Evolutionary conservation across 2,888 invertebrate genomes (phyloP).

Genomic region (Pterostichus madidus): DNA sequence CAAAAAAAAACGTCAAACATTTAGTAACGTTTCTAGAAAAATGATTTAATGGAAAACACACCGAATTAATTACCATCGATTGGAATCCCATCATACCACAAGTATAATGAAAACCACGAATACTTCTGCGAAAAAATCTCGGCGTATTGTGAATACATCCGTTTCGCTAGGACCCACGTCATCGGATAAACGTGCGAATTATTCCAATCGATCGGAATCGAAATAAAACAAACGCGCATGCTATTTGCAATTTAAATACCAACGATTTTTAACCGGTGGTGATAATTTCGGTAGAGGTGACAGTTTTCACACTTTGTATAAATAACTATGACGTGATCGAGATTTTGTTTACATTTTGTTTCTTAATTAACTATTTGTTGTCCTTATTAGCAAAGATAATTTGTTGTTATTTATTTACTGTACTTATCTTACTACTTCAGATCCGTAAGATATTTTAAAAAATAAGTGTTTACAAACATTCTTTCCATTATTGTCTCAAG

Average conservation of each 20-base stretch:
- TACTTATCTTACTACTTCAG: background rate
- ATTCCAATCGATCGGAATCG: constrained; percentile 26
- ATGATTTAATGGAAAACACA: constrained; percentile 53
- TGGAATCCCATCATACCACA: constrained; percentile 44
- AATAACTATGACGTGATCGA: constrained; percentile 20
- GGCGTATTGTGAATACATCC: constrained; percentile 58
- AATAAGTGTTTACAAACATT: too few relatives aligned
- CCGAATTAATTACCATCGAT: constrained; percentile 7
- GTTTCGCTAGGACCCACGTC: constrained; percentile 43
- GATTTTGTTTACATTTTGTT: too few relatives aligned
- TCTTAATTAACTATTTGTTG: background rate
- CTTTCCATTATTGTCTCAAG: too few relatives aligned
- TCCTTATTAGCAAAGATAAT: background rate
- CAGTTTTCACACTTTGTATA: constrained; percentile 24
- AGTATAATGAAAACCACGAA: constrained; percentile 49
- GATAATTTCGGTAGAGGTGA: constrained; percentile 5
- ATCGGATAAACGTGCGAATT: constrained; percentile 29
- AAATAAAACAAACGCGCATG: constrained; percentile 6
- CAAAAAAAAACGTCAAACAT: constrained; percentile 14
- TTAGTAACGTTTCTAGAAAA: constrained; percentile 34
- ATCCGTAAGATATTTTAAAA: background rate
- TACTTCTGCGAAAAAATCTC: constrained; percentile 52
- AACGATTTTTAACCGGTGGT: background rate
- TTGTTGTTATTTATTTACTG: background rate
- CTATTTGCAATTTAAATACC: constrained; percentile 34